Evolutionary conservation across 2,888 invertebrate genomes (phyloP), one percentile per base, ranked within the genome.

Genomic region (Crepidodera aurea): DNA sequence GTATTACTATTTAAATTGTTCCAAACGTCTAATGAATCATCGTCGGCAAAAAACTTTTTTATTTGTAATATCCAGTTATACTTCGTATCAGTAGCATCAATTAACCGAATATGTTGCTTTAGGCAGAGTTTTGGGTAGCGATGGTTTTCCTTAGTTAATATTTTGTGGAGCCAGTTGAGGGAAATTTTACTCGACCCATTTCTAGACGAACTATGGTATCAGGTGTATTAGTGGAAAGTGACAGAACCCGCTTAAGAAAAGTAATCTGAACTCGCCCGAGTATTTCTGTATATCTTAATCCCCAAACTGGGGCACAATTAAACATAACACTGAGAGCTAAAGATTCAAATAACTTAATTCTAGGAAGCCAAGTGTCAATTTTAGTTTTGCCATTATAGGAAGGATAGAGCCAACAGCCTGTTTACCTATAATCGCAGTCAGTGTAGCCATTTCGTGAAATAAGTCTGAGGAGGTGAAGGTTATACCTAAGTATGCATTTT

Each of bases 261-360:
- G n/a, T n/a, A n/a, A n/a, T n/a, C n/a, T 22, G 22, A 10, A 29
- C 29, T 29, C 29, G 3, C 8, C 8, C 29, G 5, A 29, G 8
- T 8, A 29, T 10, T 6, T 29, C 29, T 29, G 8, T 6, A 8
- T 29, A 29, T 29, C 8, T 22, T 22, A 29, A 8, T 1, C 29
- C 29, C 10, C 29, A 29, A 29, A 29, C 10, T 6, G 29, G 8
- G 8, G 8, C 8, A 29, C 29, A 29, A 29, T 29, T 29, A 29
- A 29, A 29, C 29, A 29, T 29, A 29, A 29, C 29, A 29, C 29
- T 29, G 15, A 16, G 15, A 1, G 18, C 42, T 0, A 42, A 18
- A n/a, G 42, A 42, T 7, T 18, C 42, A 42, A 42, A 42, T 42
- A 42, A 19, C 18, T 18, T 8, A n/a, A 42, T 16, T 13, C 42